Conservation (phyloP, 2,113 vertebrate genomes). For the Callionymus lyra region DNA sequence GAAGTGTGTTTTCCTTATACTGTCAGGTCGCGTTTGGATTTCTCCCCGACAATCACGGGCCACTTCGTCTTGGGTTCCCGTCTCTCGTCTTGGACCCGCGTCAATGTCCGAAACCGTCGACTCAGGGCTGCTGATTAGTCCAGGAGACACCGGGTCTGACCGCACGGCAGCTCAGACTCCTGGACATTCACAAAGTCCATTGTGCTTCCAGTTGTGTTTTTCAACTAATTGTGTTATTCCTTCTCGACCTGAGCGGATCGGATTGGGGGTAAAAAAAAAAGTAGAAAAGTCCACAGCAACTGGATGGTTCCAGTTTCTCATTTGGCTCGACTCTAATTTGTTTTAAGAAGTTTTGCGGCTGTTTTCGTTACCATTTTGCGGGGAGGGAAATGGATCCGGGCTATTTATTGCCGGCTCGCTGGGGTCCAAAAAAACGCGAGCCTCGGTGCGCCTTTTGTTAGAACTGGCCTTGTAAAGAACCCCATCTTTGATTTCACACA, state of each 20-base stretch:
- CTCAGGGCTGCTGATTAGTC: conserved; percentile 30
- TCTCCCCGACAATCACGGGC: too few species aligned
- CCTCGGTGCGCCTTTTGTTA: conserved; percentile 42
- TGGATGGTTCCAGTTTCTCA: conserved; percentile 27
- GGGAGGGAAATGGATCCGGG: conserved; percentile 40
- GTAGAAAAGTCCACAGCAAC: conserved; percentile 12
- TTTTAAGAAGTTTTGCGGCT: conserved; percentile 41
- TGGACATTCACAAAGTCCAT: conserved; percentile 23
- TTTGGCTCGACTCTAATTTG: conserved; percentile 31
- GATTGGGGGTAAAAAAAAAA: conserved; percentile 3
- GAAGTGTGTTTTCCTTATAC: conserved; percentile 1
- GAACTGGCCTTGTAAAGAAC: conserved; percentile 38
- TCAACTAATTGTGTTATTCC: conserved; percentile 48
- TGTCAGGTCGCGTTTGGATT: neutral
- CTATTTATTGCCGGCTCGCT: conserved; percentile 35
- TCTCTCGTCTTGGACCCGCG: too few species aligned
- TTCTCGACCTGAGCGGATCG: conserved; percentile 26
- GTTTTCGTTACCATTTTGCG: conserved; percentile 46
- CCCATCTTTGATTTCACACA: conserved; percentile 60
- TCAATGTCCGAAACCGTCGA: conserved; percentile 10
- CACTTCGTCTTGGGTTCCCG: neutral
- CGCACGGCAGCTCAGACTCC: conserved; percentile 28
- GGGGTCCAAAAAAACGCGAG: conserved; percentile 26
- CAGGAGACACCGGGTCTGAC: conserved; percentile 54
- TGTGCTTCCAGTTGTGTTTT: conserved; percentile 43